Conservation (phyloP, 37 sponge, comb jelly and placozoan species). For the Haliclona indistincta region DNA sequence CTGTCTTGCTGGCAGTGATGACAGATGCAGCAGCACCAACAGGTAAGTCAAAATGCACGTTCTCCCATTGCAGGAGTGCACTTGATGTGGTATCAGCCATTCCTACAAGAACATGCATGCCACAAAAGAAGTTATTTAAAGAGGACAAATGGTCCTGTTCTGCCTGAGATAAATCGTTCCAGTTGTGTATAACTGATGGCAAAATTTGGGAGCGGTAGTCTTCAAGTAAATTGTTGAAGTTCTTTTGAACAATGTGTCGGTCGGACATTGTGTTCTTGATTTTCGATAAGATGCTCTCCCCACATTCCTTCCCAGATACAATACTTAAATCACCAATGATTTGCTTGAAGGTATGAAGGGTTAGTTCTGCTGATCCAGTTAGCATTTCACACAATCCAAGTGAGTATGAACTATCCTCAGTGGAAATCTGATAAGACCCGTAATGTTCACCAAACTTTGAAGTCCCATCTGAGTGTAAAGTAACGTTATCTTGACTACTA, state of each 20-base stretch:
- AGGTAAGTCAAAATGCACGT: neutral
- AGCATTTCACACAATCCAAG: constrained; percentile 37
- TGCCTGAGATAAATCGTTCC: constrained; percentile 4
- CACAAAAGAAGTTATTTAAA: constrained; percentile 42
- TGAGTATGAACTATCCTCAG: constrained; percentile 10
- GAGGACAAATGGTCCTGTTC: neutral
- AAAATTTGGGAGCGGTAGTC: constrained; percentile 22
- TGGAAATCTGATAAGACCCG: constrained; percentile 36
- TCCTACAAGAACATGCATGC: constrained; percentile 35
- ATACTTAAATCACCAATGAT: constrained; percentile 15
- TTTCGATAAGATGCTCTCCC: neutral
- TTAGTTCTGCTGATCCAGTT: constrained; percentile 24
- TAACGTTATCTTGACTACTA: too few relatives aligned
- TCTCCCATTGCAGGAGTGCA: constrained; percentile 22
- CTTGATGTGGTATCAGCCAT: constrained; percentile 24
- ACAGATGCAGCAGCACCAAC: constrained; percentile 2
- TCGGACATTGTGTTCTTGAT: constrained; percentile 60
- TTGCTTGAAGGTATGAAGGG: constrained; percentile 30
- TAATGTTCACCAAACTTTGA: constrained; percentile 50
- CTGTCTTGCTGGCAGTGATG: neutral
- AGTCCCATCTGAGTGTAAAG: too few relatives aligned
- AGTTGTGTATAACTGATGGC: constrained; percentile 1
- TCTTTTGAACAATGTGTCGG: constrained; percentile 36
- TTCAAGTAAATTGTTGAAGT: constrained; percentile 35
- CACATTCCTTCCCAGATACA: neutral